Evolutionary conservation across 2,888 invertebrate genomes (phyloP).

Genomic region (Cataglyphis altisquamis): DNA sequence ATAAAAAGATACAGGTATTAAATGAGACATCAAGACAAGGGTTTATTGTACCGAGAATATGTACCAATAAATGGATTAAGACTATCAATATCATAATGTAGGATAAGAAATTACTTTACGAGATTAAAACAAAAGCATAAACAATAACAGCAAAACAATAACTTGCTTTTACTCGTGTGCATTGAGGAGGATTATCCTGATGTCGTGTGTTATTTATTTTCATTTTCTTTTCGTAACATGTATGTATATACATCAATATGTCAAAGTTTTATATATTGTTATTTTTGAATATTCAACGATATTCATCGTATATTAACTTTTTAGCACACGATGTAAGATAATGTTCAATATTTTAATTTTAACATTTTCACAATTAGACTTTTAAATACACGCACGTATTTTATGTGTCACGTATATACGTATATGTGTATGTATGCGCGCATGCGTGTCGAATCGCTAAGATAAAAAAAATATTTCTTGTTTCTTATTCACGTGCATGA

Average conservation of each 20-base stretch:
- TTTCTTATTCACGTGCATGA: not conserved
- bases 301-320: not conserved
- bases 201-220: not conserved
- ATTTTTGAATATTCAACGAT: not conserved
- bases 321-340: not conserved
- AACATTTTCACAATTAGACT: not conserved
- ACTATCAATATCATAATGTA: not conserved
- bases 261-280: not conserved
- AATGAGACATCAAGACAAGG: not conserved
- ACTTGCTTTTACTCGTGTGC: not conserved
- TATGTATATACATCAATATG: not conserved
- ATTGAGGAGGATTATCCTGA: not conserved
- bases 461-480: not conserved
- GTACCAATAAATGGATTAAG: constrained; percentile 8
- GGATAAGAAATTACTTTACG: not conserved
- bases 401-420: not conserved
- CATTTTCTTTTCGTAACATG: not conserved
- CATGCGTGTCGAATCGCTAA: not conserved
- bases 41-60: not conserved
- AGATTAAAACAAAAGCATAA: constrained; percentile 7
- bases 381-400: not conserved
- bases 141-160: constrained; percentile 1
- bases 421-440: not conserved
- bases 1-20: constrained; percentile 15
- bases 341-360: not conserved